Conservation (phyloP, 2,797 vertebrate species). For the Otus scops region DNA sequence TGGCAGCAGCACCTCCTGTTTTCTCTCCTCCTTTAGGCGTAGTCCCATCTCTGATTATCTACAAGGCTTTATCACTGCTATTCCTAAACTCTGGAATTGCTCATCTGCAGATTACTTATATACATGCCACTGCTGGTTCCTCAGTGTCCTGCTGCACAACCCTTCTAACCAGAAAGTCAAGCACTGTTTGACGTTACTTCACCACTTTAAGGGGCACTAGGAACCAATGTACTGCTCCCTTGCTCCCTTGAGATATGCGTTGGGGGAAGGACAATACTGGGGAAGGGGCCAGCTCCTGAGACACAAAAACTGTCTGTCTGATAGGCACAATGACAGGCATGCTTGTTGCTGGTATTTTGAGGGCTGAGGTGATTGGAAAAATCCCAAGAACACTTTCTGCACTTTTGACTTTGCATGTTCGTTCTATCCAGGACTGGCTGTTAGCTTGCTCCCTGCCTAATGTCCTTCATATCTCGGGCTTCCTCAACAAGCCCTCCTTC, state of each 20-base stretch:
- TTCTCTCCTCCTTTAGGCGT: slow-evolving; percentile 48
- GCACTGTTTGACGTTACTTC: neutral
- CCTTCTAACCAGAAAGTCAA: slow-evolving; percentile 9
- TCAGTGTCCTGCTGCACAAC: neutral
- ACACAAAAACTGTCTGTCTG: neutral
- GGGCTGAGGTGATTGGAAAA: neutral
- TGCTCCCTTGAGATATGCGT: neutral
- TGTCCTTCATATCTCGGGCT: neutral
- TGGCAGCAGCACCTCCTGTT: neutral
- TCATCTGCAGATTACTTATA: slow-evolving; percentile 20
- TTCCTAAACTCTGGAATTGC: slow-evolving; percentile 27
- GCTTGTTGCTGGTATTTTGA: neutral
- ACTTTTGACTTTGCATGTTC: neutral
- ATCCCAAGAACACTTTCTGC: fast-evolving
- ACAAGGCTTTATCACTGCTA: slow-evolving; percentile 15
- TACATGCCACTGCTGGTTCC: neutral
- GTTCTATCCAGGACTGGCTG: neutral
- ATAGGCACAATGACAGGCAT: neutral
- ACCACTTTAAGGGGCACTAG: neutral
- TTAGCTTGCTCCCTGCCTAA: neutral
- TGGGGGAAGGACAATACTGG: neutral
- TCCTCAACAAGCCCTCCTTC: neutral
- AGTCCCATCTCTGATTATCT: slow-evolving; percentile 37
- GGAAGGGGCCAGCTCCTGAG: neutral
- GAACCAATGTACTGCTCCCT: neutral